Base-by-base conservation (phyloP, 2,888 invertebrate species). In the Standfussiana lucernea region DNA sequence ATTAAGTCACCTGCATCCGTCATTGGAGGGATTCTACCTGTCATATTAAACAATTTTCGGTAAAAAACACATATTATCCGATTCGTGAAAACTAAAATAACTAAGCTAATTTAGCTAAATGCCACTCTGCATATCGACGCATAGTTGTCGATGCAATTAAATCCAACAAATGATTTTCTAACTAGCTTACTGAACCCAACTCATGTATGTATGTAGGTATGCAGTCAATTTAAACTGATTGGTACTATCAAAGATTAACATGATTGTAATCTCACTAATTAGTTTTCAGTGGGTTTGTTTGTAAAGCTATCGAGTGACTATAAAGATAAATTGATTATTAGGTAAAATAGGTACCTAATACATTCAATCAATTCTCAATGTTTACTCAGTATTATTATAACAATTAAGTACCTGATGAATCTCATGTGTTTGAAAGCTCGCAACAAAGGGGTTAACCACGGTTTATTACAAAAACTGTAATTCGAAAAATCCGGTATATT, bases 241-340 rank as follows among this genome's bases (percentile, higher is more conserved):
- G 53, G 45, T 28, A 64, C 45, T 71, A 80, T 80, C 62, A 42
- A 84, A 71, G 67, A 82, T 84, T 82, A 37, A 84, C 74, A 67
- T 64, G 70, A 75, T 75, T 47, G 47, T 71, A 80, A 80, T 75
- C n/a, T 45, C 42, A 59, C 75, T 84, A 80, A 84, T 80, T 37
- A 35, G 50, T 80, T 80, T 74, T 64, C 50, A 75, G 71, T 80
- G 35, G 42, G 56, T 61, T 67, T 71, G 24, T 78, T 78, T 74
- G 42, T 67, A 47, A 21, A 18, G 37, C 50, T 32, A 32, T 56
- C 2, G 13, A 67, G 5, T 70, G 40, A 45, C 21, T 35, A 32
- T 37, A 18, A 13, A 70, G 18, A 77, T 66, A 40, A 62, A 62
- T 53, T 47, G 24, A 62, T 62, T 18, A 18, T 35, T 15, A 50